Percentiles rank a stretch among this genome's conserved stretches.
Evolutionary conservation across 2,113 vertebrate species (phyloP).

Genomic region (Amphilophus citrinellus): DNA sequence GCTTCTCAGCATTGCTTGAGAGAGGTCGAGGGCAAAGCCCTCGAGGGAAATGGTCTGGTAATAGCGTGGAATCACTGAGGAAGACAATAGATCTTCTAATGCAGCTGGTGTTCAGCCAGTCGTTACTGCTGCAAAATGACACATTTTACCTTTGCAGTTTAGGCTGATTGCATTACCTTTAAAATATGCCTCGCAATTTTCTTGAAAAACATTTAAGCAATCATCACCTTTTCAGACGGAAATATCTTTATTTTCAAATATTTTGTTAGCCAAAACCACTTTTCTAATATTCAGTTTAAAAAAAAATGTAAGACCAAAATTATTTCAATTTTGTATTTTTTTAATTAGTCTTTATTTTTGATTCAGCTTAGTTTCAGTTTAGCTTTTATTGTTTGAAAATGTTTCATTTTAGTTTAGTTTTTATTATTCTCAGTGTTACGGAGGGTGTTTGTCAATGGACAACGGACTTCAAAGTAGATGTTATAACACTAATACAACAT

Average conservation of each 20-base stretch:
- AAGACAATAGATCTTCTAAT: conserved; percentile 24
- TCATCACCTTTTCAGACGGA: not conserved
- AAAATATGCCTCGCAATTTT: not conserved
- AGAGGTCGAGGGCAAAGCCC: not conserved
- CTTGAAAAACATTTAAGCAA: not conserved
- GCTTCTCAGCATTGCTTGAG: not conserved
- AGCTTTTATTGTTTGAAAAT: not conserved
- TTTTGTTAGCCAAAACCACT: too few species aligned
- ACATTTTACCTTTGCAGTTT: not conserved
- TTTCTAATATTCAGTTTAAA: too few species aligned
- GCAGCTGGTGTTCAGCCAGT: not conserved
- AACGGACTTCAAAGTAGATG: not conserved
- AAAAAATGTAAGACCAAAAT: too few species aligned
- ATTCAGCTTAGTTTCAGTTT: not conserved
- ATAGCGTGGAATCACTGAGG: conserved; percentile 20
- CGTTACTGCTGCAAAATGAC: not conserved
- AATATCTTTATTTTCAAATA: not conserved
- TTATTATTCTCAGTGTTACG: not conserved
- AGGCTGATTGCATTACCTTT: not conserved
- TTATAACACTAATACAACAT: not conserved
- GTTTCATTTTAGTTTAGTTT: not conserved
- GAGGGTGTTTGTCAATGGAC: not conserved
- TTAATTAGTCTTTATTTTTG: not conserved
- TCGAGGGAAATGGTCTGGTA: conserved; percentile 30
- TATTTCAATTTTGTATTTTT: not conserved